phyloP scores from a whole-genome alignment of 1,140 invertebrate genomes.

The Streblospio benedicti region DNA sequence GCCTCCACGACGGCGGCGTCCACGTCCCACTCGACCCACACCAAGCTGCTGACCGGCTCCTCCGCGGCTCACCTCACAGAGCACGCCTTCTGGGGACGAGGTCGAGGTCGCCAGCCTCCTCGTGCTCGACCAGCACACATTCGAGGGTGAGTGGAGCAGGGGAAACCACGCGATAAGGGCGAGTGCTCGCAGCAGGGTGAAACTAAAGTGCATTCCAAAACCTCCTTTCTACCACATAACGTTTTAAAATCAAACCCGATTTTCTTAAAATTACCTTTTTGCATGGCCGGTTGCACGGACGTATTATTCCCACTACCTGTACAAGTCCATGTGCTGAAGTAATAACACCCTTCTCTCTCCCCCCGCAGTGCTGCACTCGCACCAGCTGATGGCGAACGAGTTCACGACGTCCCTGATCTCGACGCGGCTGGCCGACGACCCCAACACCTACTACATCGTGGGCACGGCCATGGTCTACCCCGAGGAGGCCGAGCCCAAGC shows the following conservation, averaged over 20 bases:
- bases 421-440: constrained; percentile 81
- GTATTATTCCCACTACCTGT: too few species aligned
- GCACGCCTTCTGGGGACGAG: constrained; percentile 61
- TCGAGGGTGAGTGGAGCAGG: constrained; percentile 57
- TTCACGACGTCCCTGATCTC: constrained; percentile 83
- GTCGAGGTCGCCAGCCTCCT: constrained; percentile 86
- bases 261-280: not conserved
- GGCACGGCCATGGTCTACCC: constrained; percentile 88
- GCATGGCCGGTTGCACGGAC: too few species aligned
- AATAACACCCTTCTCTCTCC: not conserved
- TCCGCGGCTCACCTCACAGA: constrained; percentile 21
- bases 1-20: constrained; percentile 67
- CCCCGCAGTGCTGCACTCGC: constrained; percentile 66
- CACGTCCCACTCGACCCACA: constrained; percentile 47
- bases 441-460: constrained; percentile 83
- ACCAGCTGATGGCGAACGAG: constrained; percentile 80
- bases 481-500: constrained; percentile 89
- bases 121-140: constrained; percentile 92
- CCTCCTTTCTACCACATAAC: too few species aligned
- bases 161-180: too few species aligned
- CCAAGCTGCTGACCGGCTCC: constrained; percentile 30
- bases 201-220: too few species aligned
- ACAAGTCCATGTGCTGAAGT: constrained; percentile 4
- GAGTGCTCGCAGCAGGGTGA: too few species aligned
- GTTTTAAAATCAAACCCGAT: not conserved